Evolutionary conservation across 1,140 invertebrate genomes (phyloP).

Genomic region (Odontomachus brunneus): DNA sequence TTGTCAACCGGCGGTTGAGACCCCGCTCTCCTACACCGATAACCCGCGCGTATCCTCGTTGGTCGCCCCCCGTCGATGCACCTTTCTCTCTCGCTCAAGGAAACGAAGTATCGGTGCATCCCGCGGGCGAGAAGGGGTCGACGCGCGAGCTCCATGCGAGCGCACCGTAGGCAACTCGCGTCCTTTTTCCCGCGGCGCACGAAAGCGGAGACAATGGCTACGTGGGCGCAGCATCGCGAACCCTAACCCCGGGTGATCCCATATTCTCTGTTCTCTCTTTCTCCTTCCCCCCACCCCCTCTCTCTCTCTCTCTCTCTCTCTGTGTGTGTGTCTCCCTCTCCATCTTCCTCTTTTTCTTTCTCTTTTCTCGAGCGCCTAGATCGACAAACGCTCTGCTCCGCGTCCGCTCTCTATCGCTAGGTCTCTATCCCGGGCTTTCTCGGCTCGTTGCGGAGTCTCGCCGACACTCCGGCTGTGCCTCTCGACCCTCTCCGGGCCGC

Average conservation of each 20-base stretch:
- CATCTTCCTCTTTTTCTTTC: slow-evolving; percentile 54
- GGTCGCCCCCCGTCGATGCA: not conserved
- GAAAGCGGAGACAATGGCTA: slow-evolving; percentile 80
- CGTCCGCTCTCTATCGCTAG: slow-evolving; percentile 39
- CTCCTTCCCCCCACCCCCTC: slow-evolving; percentile 64
- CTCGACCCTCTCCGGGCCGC: slow-evolving; percentile 41
- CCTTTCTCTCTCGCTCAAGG: slow-evolving; percentile 68
- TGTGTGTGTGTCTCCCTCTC: slow-evolving; percentile 54
- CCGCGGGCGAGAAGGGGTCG: slow-evolving; percentile 63
- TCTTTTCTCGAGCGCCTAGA: slow-evolving; percentile 1
- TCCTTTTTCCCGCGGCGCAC: slow-evolving; percentile 75
- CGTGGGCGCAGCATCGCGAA: slow-evolving; percentile 81
- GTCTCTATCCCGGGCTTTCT: slow-evolving; percentile 36
- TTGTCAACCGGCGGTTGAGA: slow-evolving; percentile 33
- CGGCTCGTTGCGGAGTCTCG: slow-evolving; percentile 20
- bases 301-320: slow-evolving; percentile 40
- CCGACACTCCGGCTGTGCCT: not conserved
- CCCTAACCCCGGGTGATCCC: slow-evolving; percentile 80
- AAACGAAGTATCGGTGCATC: slow-evolving; percentile 71
- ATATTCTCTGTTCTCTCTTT: slow-evolving; percentile 77
- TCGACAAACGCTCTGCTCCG: slow-evolving; percentile 41
- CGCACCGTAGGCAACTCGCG: slow-evolving; percentile 73
- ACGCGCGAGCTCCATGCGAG: slow-evolving; percentile 42
- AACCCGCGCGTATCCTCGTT: slow-evolving; percentile 14
- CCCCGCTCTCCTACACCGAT: slow-evolving; percentile 6